Conservation (phyloP, 2,888 invertebrate species). For the Malacosoma neustria region DNA sequence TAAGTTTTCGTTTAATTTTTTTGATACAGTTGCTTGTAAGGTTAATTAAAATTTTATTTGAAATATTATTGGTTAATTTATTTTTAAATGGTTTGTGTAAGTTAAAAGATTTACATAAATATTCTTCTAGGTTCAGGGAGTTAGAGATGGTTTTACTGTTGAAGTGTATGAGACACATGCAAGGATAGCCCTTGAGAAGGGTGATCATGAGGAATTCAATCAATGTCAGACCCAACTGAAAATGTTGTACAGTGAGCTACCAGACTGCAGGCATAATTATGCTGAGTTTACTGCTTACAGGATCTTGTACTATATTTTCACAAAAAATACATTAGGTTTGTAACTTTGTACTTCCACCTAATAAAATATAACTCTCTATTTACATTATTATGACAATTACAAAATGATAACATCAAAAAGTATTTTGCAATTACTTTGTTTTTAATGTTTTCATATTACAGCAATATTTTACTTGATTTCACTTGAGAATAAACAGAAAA, state of each 20-base stretch:
- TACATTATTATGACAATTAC: no score
- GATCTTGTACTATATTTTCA: slow-evolving; percentile 97
- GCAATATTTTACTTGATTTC: no score
- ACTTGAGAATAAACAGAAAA: no score
- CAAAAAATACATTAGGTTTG: slow-evolving; percentile 96
- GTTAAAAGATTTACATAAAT: background rate
- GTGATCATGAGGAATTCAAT: slow-evolving; percentile 99
- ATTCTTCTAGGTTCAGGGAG: slow-evolving; percentile 98
- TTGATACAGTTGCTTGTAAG: no score
- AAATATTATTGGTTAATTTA: no score
- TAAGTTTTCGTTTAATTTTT: no score
- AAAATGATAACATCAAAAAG: no score
- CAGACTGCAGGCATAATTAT: slow-evolving; percentile 79
- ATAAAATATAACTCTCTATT: no score
- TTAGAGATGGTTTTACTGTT: slow-evolving; percentile 96
- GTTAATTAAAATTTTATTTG: no score
- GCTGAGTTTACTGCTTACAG: slow-evolving; percentile 97
- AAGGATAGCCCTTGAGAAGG: slow-evolving; percentile 96
- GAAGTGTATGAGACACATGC: slow-evolving; percentile 99
- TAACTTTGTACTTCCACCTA: slow-evolving; percentile 19
- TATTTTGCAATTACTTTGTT: no score
- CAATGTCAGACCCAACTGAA: slow-evolving; percentile 99
- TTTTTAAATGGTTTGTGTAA: slow-evolving; percentile 2
- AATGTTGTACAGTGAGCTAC: slow-evolving; percentile 91
- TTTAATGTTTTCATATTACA: no score